Percentiles rank a stretch among this genome's conserved stretches.
phyloP scores from a whole-genome alignment of 1,140 invertebrate species.

The Conus betulinus region DNA sequence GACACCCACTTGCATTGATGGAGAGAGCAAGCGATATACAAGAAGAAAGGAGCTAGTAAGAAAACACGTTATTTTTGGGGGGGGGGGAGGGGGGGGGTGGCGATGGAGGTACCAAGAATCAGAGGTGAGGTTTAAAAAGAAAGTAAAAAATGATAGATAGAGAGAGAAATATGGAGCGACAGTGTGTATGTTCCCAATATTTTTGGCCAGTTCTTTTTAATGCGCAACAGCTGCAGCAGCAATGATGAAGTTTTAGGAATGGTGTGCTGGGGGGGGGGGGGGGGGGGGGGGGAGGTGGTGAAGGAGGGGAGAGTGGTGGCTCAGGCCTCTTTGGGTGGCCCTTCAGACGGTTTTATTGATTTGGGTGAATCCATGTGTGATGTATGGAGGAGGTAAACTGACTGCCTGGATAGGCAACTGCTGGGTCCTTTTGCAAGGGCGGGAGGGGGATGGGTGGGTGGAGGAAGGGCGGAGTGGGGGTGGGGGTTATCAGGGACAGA shows the following conservation, averaged over 20 bases:
- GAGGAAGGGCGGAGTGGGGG: background rate
- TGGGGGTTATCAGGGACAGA: background rate
- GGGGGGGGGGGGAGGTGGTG: background rate
- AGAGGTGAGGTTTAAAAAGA: too few species aligned
- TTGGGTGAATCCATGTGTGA: slow-evolving; percentile 1
- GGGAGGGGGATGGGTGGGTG: background rate
- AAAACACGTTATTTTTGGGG: too few species aligned
- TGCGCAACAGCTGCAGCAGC: background rate
- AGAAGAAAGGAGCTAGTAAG: too few species aligned
- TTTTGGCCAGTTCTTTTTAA: too few species aligned
- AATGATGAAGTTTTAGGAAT: background rate
- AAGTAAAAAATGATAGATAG: too few species aligned
- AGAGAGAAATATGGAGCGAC: too few species aligned
- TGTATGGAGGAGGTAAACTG: background rate
- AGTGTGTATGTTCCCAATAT: too few species aligned
- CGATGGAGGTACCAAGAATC: too few species aligned
- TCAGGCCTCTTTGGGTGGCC: background rate
- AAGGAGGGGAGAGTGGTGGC: background rate
- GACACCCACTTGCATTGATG: too few species aligned
- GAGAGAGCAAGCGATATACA: too few species aligned
- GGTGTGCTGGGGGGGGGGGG: background rate
- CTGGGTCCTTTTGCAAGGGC: background rate
- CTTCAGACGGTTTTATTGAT: background rate
- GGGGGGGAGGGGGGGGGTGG: too few species aligned
- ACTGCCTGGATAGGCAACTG: background rate